These are phyloP conservation scores for Anseranas semipalmata DNA, from an alignment of 2,113 vertebrate species.

Conservation along the genomic window DNA sequence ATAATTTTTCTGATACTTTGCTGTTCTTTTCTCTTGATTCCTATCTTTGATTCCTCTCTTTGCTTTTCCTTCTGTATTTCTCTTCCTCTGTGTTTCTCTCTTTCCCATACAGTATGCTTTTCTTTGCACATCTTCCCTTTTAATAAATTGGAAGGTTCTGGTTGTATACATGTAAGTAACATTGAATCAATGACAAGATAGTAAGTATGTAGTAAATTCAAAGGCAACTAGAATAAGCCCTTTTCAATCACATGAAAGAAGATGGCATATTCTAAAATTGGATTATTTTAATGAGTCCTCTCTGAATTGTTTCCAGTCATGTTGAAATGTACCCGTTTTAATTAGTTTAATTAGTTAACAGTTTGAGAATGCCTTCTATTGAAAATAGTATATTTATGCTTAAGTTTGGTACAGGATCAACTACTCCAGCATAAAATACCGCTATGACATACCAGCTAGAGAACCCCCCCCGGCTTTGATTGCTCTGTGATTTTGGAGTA, in stretches of 20 bases:
- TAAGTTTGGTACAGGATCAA: not conserved
- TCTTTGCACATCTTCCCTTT: not conserved
- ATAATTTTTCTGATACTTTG: not conserved
- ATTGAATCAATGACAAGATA: not conserved
- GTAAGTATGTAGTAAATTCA: not conserved
- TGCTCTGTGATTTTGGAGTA: not conserved
- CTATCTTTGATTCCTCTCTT: not conserved
- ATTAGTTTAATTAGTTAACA: not conserved
- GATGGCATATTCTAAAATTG: not conserved
- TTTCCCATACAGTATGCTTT: not conserved
- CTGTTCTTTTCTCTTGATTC: not conserved
- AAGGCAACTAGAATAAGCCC: not conserved
- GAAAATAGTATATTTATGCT: not conserved
- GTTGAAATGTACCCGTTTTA: not conserved
- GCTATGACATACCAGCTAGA: not conserved
- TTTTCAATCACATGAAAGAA: not conserved
- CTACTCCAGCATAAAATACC: not conserved
- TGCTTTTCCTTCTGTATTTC: not conserved
- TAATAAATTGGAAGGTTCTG: not conserved
- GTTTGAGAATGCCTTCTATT: not conserved
- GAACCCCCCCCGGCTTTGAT: not conserved
- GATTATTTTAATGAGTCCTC: not conserved
- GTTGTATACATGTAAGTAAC: not conserved
- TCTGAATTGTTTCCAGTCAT: not conserved
- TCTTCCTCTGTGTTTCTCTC: not conserved